These are phyloP conservation scores for Lacerta agilis DNA, from an alignment of 2,797 vertebrate species.

Conservation along the genomic window DNA sequence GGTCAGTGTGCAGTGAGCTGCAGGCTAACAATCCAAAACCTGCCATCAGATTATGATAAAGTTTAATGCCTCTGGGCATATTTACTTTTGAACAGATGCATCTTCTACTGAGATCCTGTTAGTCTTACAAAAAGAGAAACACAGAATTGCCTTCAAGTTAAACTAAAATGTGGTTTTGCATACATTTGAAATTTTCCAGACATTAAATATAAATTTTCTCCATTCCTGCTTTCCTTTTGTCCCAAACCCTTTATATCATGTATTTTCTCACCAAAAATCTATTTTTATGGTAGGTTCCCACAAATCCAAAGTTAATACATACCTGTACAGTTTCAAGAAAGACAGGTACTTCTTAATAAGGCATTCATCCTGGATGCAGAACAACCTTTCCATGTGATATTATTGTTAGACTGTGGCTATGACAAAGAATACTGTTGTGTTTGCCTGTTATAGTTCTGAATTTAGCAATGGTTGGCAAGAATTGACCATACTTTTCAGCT, in stretches of 20 bases:
- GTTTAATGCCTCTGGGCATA: not conserved
- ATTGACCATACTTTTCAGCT: not conserved
- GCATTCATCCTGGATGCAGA: no score
- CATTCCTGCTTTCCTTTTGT: not conserved
- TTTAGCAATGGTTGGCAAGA: not conserved
- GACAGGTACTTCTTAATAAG: not conserved
- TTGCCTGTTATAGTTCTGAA: not conserved
- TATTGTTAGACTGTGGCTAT: not conserved
- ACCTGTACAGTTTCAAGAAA: not conserved
- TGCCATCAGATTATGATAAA: slow-evolving; percentile 40
- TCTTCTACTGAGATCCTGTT: not conserved
- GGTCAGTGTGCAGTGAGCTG: not conserved
- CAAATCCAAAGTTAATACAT: not conserved
- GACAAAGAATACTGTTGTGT: not conserved
- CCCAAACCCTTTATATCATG: not conserved
- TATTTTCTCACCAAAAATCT: no score
- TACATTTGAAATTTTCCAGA: not conserved
- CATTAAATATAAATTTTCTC: not conserved
- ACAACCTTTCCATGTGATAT: not conserved
- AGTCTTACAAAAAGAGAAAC: not conserved
- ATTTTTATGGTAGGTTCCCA: not conserved
- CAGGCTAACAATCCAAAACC: slow-evolving; percentile 25
- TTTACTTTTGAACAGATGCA: not conserved
- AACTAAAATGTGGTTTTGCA: not conserved
- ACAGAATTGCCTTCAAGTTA: not conserved